Evolutionary conservation across 1,140 invertebrate genomes (phyloP), one percentile per base, ranked within the genome.

Genomic region (Drosophila azteca): DNA sequence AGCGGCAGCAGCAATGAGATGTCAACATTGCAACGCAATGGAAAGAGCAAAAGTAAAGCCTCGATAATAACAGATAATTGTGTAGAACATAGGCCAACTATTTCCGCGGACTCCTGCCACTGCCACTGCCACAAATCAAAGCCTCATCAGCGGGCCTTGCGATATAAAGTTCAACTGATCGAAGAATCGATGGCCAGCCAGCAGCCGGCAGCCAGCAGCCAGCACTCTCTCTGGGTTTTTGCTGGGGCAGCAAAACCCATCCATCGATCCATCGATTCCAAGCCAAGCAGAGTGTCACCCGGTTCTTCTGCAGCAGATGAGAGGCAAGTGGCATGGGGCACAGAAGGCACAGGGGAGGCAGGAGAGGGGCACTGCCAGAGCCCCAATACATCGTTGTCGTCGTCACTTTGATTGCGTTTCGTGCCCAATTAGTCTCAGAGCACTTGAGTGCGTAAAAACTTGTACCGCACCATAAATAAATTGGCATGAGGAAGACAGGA

Each of bases 401-500:
- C 83, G 83, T 88, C 83, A 88, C 84, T 88, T 88, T 88, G 83
- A 88, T 88, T 88, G 83, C 83, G 83, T 88, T 90, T 90, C 87
- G 82, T 87, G 87, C 85, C 85, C 85, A 90, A 90, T 90, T 90
- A 90, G 85, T 90, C 85, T 90, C 87, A 90, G 82, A 90, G 80
- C 85, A 85, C 85, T 88, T 88, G 85, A 90, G 80, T 90, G 85
- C 85, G 85, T 90, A 90, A 90, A 90, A 90, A 90, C 81, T 90
- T 90, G 85, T 90, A 90, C 81, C 82, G 87, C 87, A 90, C 85
- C 85, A 90, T 90, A 90, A 90, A 90, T 90, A 90, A 90, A 90
- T 79, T 87, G 85, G 84, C 83, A 83, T 64, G 84, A 88, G 83
- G 76, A 79, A 89, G 76, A 87, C 83, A 79, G 83, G 82, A 85